These are phyloP conservation scores for Onychostoma macrolepis DNA, from an alignment of 2,113 vertebrate genomes.

Conservation along the genomic window DNA sequence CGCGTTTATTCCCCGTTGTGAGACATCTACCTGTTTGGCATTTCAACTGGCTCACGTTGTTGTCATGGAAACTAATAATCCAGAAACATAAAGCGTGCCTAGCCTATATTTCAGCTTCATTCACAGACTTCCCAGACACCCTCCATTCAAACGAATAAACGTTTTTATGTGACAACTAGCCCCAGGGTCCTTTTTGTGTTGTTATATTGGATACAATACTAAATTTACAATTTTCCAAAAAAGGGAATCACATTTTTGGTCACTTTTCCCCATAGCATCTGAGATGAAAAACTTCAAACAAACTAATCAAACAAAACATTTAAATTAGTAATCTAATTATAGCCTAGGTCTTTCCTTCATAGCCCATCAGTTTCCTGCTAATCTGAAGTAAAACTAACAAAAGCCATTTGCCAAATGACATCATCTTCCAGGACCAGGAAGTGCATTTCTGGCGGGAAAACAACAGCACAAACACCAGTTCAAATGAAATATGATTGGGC, in stretches of 20 bases:
- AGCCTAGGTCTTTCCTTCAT: too few species aligned
- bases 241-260: neutral
- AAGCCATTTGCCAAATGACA: too few species aligned
- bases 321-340: neutral
- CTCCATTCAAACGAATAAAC: neutral
- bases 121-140: neutral
- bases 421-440: neutral
- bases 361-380: too few species aligned
- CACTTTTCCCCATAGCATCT: neutral
- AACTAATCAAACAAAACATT: neutral
- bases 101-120: neutral
- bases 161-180: neutral
- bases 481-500: neutral
- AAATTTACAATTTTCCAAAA: neutral
- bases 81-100: neutral
- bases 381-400: too few species aligned
- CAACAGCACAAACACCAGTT: neutral
- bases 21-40: slow-evolving; percentile 9
- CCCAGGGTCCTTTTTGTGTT: neutral
- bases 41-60: neutral
- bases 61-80: slow-evolving; percentile 19
- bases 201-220: neutral
- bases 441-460: neutral
- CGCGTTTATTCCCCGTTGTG: neutral
- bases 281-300: neutral